These are phyloP conservation scores for Octopus bimaculoides DNA, from an alignment of 1,140 invertebrate genomes.

Conservation along the genomic window DNA sequence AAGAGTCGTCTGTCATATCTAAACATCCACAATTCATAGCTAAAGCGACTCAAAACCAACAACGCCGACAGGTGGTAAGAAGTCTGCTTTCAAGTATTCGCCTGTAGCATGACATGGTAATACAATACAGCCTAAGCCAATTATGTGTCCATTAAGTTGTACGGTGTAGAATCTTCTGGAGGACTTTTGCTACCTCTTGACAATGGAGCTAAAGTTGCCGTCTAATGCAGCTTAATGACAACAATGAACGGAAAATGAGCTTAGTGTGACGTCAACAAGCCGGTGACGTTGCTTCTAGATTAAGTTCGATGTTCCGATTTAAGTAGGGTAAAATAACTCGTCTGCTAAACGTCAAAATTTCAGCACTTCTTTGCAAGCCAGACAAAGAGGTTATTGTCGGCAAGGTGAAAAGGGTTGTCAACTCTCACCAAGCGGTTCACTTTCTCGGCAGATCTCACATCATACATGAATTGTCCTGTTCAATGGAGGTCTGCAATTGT, in stretches of 20 bases:
- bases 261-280: constrained; percentile 8
- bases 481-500: not conserved
- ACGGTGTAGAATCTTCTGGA: not conserved
- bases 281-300: not conserved
- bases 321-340: constrained; percentile 9
- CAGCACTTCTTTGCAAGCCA: not conserved
- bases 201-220: not conserved
- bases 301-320: constrained; percentile 9
- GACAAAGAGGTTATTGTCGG: not conserved
- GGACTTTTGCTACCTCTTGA: not conserved
- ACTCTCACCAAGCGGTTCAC: not conserved
- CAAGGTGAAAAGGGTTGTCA: not conserved
- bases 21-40: not conserved
- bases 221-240: not conserved
- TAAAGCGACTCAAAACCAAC: not conserved
- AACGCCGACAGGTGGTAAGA: constrained; percentile 4
- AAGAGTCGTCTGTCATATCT: too few species aligned
- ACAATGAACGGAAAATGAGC: constrained; percentile 1
- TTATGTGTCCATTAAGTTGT: not conserved
- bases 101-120: constrained; percentile 3
- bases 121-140: constrained; percentile 2
- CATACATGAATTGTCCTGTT: not conserved
- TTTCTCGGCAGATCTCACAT: not conserved
- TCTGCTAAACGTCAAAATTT: not conserved
- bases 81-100: not conserved